Evolutionary conservation across 2,113 vertebrate genomes (phyloP).

Genomic region (Pipa parva): DNA sequence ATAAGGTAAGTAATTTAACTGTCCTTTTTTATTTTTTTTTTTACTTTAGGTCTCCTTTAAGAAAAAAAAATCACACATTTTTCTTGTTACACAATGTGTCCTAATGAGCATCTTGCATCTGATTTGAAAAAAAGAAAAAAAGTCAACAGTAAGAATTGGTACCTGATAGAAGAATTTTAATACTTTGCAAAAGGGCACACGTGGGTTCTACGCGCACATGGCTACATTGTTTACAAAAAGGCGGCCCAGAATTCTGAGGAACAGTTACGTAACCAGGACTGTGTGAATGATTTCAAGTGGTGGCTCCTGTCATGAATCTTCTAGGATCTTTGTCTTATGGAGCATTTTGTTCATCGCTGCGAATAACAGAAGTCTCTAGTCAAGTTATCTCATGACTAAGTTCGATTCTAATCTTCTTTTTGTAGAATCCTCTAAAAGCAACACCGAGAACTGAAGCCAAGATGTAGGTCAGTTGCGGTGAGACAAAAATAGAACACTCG

Average conservation of each 20-base stretch:
- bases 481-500: constrained; percentile 34
- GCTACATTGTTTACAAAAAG: constrained; percentile 34
- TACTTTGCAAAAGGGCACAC: not conserved
- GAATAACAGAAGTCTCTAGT: not conserved
- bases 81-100: too few relatives aligned
- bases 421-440: constrained; percentile 1
- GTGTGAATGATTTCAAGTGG: not conserved
- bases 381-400: not conserved
- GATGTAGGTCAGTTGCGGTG: constrained; percentile 18
- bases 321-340: too few relatives aligned
- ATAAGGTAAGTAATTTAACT: too few relatives aligned
- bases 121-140: too few relatives aligned
- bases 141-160: not conserved
- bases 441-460: constrained; percentile 15
- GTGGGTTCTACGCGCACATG: constrained; percentile 16
- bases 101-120: too few relatives aligned
- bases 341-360: not conserved
- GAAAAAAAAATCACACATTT: too few relatives aligned
- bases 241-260: constrained; percentile 14
- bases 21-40: too few relatives aligned
- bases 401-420: constrained; percentile 11
- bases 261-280: constrained; percentile 6
- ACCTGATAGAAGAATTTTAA: not conserved
- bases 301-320: not conserved
- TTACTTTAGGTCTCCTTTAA: too few relatives aligned